Percentiles rank a stretch among this genome's conserved stretches.
These are phyloP conservation scores for Mya arenaria DNA, from an alignment of 1,140 invertebrate species.

Conservation along the genomic window DNA sequence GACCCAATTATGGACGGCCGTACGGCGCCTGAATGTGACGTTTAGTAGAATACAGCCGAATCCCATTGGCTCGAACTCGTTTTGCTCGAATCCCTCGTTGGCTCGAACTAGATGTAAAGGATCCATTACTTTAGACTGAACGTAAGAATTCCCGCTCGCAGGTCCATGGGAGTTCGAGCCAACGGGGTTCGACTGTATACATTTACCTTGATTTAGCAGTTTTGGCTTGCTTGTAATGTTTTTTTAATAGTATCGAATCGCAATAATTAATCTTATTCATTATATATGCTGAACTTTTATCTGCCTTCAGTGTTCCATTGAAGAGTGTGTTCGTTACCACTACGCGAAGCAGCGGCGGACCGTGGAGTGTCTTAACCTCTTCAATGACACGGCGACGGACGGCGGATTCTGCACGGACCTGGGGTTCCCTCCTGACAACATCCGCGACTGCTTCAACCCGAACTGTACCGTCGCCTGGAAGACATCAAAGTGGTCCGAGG, in stretches of 20 bases:
- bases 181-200: no score
- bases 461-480: conserved; percentile 41
- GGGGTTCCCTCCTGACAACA: conserved; percentile 47
- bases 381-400: conserved; percentile 35
- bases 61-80: no score
- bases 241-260: neutral
- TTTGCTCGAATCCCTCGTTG: no score
- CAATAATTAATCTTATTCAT: neutral
- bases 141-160: no score
- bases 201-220: neutral
- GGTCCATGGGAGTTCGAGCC: no score
- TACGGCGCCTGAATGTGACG: no score
- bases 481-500: conserved; percentile 53
- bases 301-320: conserved; percentile 21
- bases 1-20: no score
- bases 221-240: neutral
- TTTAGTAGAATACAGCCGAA: no score
- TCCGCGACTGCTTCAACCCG: conserved; percentile 33
- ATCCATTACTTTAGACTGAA: no score
- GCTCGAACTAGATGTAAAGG: no score
- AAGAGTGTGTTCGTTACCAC: conserved; percentile 27
- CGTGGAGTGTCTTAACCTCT: conserved; percentile 43
- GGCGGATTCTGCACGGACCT: conserved; percentile 18
- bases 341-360: conserved; percentile 30
- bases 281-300: neutral